Base-by-base conservation (phyloP, 2,888 invertebrate species). In the Anarsia innoxiella region DNA sequence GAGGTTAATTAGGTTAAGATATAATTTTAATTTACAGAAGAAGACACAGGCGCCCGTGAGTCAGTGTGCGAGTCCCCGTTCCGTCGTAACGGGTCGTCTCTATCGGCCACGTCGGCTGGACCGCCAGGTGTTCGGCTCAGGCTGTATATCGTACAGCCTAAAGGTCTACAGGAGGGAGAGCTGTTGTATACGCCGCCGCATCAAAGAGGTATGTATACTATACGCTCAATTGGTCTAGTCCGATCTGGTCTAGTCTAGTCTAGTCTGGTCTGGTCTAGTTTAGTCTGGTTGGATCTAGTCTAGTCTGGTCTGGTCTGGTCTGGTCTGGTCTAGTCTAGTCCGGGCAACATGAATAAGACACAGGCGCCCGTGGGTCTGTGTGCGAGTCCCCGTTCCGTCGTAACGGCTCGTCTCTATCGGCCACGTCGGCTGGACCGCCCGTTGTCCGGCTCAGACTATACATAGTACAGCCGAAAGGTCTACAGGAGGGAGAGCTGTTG, bases 381-480 rank as follows among this genome's bases (percentile, higher is more conserved):
- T 80, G 82, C 45, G 76, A 75, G 42, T 83, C 84, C 43, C 79
- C 77, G 3, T 80, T 67, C 55, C 79, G 76, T 40, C 52, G 66
- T 4, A 82, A 78, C 52, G 82, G 79, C 0, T 72, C 75, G 1
- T 51, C 71, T 78, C 77, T 0, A 67, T 72, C 4, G 70, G 77
- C 38, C 82, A 71, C 44, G 77, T 77, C 31, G 56, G 1, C 10
- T 3, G 56, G 1, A 10, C 9, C 13, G 10, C 12, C n/a, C 30
- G 34, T 25, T 66, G 75, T 72, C 46, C 56, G 58, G 33, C 57
- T 82, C 51, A 69, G 72, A 0, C 72, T 95, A 87, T 92, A 92
- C 72, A 88, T 94, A 44, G 93, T 96, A 42, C 94, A 95, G 64
- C 94, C 94, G 15, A 95, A 94, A 74, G 94, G 95, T 2, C 84